Base-by-base conservation (phyloP, 2,113 vertebrate species). In the Isurus oxyrinchus region DNA sequence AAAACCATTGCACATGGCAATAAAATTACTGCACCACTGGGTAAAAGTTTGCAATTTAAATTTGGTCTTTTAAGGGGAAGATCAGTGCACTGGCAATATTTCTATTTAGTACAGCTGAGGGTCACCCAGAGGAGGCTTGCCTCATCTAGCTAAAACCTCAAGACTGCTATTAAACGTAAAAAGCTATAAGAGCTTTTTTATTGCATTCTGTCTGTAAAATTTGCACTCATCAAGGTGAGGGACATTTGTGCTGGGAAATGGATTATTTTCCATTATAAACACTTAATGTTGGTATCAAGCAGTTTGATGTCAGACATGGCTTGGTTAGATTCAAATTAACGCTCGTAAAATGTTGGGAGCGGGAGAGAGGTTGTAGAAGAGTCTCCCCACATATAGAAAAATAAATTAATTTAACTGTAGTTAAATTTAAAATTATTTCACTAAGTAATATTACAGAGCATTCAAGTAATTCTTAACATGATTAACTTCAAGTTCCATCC, bases 1-100 rank as follows among this genome's bases (percentile, higher is more conserved):
- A 95, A 55, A 95, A 76, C 66, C 94, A 76, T 72, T 95, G 94
- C 94, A 95, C n/a, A 25, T 19, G 67, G 94, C 67, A 95, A 95
- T 95, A 72, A 95, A 72, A 95, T 53, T 55, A 72, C 14, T 55
- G n/a, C 94, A 95, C 44, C 94, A 44, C 4, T 55, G 94, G 67
- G 66, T 95, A 76, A 53, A 63, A 94, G 94, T 95, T 95, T 95
- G 94, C 59, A 94, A 94, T 94, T 63, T 94, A 94, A 66, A 94
- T 94, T 55, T 94, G n/a, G 59, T 94, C 90, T 94, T 76, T 94
- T 63, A 94, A 94, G 59, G 90, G 61, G 16, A 94, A 94, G 90
- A 63, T 66, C 59, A 61, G 35, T n/a, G 40, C 1, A 31, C 90
- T 23, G 61, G 90, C 81, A 94, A n/a, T 27, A 95, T 72, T 72